phyloP scores from a whole-genome alignment of 2,888 invertebrate species.

The Elysia crispata region DNA sequence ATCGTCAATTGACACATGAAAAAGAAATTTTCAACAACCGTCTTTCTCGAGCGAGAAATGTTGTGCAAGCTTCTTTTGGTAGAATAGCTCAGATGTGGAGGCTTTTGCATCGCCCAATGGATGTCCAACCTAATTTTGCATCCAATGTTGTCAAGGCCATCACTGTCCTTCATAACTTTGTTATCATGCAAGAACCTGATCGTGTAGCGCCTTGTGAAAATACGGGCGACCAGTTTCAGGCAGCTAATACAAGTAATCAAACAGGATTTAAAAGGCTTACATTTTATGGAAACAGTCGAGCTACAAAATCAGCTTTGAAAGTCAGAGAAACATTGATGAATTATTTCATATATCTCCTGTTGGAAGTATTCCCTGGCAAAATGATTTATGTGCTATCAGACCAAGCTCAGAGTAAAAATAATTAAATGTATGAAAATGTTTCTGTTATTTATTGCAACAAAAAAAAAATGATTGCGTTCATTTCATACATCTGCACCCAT shows the following conservation, averaged over 20 bases:
- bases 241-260: background rate
- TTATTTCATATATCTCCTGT: conserved; percentile 12
- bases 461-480: too few species aligned
- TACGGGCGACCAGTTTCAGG: background rate
- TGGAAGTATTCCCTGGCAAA: conserved; percentile 14
- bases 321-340: conserved; percentile 10
- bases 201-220: background rate
- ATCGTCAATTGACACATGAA: conserved; percentile 19
- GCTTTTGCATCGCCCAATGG: conserved; percentile 12
- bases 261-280: background rate
- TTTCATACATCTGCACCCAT: too few species aligned
- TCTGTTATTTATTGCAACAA: too few species aligned
- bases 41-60: conserved; percentile 20
- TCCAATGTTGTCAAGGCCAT: conserved; percentile 19
- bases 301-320: conserved; percentile 20
- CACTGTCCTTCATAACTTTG: conserved; percentile 13
- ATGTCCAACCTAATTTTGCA: conserved; percentile 16
- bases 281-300: conserved; percentile 13
- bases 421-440: too few species aligned
- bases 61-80: conserved; percentile 22
- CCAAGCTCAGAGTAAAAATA: background rate
- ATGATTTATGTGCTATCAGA: conserved; percentile 5
- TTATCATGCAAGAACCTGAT: conserved; percentile 7
- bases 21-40: conserved; percentile 18
- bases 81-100: conserved; percentile 30